Base-by-base conservation (phyloP, 1,140 invertebrate species). In the Platyura marginata region DNA sequence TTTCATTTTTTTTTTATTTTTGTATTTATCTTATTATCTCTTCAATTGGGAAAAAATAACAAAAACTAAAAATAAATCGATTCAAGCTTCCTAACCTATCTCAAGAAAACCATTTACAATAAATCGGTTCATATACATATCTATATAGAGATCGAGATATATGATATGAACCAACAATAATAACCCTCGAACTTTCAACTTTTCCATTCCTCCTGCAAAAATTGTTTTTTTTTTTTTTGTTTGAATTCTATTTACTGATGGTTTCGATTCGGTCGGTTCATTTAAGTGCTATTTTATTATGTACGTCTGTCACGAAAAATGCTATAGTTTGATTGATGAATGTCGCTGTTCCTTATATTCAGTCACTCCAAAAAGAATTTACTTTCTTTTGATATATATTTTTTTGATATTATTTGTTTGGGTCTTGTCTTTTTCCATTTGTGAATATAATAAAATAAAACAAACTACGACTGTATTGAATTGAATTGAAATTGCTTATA, bases 251-350 rank as follows among this genome's bases (percentile, higher is more conserved):
- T 29, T 29, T 29, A 29, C 25, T 13, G 25, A 29, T n/a, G n/a
- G n/a, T 29, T 29, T 16, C 5, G 34, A 11, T 36, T 36, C 34
- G 15, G 15, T 36, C 34, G 15, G 34, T 36, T 36, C 9, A 36
- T 36, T 36, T 36, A 36, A 11, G 34, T 36, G 34, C 34, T 9
- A 36, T 9, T 10, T 9, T 11, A 36, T 36, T 36, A 36, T 36
- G 34, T 16, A 16, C 15, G 9, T 36, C 34, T 36, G 34, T 36
- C 34, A 36, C 9, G 34, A 16, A 36, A 36, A 36, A 36, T 36
- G 34, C 6, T 36, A 11, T 16, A 36, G 15, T 36, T 36, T 36
- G 34, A 36, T 36, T 36, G 34, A 36, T 36, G 34, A 36, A 36
- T 36, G 9, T 36, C 9, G 34, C 34, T 16, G 9, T 36, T 16